These are phyloP conservation scores for Tretioscincus oriximinensis DNA, from an alignment of 2,113 vertebrate species.

Conservation along the genomic window DNA sequence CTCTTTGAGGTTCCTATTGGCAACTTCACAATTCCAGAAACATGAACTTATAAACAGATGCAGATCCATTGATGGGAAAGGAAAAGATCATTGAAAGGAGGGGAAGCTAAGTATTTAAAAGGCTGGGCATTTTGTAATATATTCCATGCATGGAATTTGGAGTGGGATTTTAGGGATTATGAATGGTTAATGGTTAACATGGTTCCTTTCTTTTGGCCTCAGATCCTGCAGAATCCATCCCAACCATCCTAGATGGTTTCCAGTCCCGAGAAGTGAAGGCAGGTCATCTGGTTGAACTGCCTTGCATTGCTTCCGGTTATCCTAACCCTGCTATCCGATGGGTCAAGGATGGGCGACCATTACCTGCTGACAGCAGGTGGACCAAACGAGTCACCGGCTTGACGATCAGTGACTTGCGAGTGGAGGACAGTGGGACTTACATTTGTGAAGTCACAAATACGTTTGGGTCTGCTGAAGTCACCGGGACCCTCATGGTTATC, in stretches of 20 bases:
- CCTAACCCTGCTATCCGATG: constrained; percentile 93
- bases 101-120: neutral
- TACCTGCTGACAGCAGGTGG: constrained; percentile 91
- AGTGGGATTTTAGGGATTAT: too few species aligned
- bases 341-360: constrained; percentile 92
- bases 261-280: constrained; percentile 88
- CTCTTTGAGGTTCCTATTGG: neutral
- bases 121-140: neutral
- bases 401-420: constrained; percentile 86
- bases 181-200: neutral
- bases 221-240: constrained; percentile 93
- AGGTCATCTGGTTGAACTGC: constrained; percentile 86
- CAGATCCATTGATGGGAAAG: neutral
- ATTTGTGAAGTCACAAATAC: constrained; percentile 98
- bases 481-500: constrained; percentile 88
- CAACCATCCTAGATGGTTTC: constrained; percentile 92
- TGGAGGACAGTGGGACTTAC: constrained; percentile 95
- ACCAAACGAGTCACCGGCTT: constrained; percentile 88
- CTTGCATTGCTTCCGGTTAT: constrained; percentile 94
- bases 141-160: neutral
- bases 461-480: constrained; percentile 94
- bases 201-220: constrained; percentile 4
- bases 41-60: neutral
- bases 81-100: neutral
- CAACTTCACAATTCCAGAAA: neutral